Evolutionary conservation across 2,797 vertebrate genomes (phyloP).

Genomic region (Takifugu rubripes): DNA sequence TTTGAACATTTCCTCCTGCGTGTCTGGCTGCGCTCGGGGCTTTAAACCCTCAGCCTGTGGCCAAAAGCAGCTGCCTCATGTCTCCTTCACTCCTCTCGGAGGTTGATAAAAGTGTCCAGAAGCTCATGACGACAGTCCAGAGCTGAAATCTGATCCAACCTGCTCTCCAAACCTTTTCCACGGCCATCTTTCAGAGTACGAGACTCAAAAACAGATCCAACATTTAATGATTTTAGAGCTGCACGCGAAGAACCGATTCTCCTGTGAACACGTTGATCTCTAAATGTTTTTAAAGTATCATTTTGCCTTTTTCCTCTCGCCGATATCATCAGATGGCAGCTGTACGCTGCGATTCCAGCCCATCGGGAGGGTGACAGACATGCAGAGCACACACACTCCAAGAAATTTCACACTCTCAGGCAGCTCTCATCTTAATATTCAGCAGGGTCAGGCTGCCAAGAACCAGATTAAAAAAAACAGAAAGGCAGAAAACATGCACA

Average conservation of each 20-base stretch:
- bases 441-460: slow-evolving; percentile 71
- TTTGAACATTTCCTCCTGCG: slow-evolving; percentile 30
- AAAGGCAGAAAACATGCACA: slow-evolving; percentile 58
- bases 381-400: slow-evolving; percentile 32
- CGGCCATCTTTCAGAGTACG: no score
- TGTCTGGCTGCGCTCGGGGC: slow-evolving; percentile 13
- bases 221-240: no score
- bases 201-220: no score
- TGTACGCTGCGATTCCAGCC: slow-evolving; percentile 15
- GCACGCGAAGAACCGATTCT: no score
- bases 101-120: slow-evolving; percentile 59
- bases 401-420: slow-evolving; percentile 59
- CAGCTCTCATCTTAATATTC: slow-evolving; percentile 72
- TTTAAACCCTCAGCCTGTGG: slow-evolving; percentile 54
- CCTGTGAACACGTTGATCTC: neutral
- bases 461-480: slow-evolving; percentile 41
- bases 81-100: slow-evolving; percentile 52
- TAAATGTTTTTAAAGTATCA: slow-evolving; percentile 1
- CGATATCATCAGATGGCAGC: slow-evolving; percentile 1
- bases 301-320: neutral
- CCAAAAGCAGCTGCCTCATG: slow-evolving; percentile 61
- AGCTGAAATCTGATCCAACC: slow-evolving; percentile 17
- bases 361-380: slow-evolving; percentile 47
- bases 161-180: slow-evolving; percentile 7
- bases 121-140: slow-evolving; percentile 42